Conservation (phyloP, 2,113 vertebrate species). For the Dasypus novemcinctus region DNA sequence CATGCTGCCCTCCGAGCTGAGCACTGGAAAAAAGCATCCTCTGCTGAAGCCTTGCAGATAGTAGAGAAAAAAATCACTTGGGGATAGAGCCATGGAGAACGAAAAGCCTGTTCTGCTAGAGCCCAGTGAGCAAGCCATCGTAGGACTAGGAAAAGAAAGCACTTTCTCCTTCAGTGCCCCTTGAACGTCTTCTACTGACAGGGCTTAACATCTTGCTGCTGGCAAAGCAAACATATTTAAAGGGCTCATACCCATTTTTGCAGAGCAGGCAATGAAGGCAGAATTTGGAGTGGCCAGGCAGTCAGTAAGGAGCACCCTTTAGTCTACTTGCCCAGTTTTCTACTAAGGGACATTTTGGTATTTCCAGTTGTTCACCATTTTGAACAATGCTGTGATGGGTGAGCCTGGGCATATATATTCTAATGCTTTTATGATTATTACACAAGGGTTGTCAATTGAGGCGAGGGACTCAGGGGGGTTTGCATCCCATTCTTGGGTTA, state of each 20-base stretch:
- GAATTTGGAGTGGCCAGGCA: neutral
- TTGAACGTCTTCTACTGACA: too few relatives aligned
- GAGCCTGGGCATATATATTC: neutral
- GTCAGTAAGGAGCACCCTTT: neutral
- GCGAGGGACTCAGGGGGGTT: neutral
- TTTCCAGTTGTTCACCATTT: neutral
- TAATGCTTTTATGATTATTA: neutral
- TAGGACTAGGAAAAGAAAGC: neutral
- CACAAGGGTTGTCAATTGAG: neutral
- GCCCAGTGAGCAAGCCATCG: too few relatives aligned
- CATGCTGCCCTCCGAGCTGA: neutral
- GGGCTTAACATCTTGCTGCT: neutral
- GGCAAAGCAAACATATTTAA: neutral
- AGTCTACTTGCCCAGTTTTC: neutral
- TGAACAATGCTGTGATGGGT: neutral
- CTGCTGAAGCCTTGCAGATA: neutral
- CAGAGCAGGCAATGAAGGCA: neutral
- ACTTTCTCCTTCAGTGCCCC: neutral
- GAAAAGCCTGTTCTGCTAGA: neutral
- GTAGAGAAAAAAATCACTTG: neutral
- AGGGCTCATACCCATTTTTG: neutral
- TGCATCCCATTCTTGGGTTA: neutral
- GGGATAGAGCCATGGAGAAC: neutral
- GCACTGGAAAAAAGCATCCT: neutral
- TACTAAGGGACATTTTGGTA: neutral